phyloP scores from a whole-genome alignment of 2,888 invertebrate species.

The Drosophila suboccidentalis region DNA sequence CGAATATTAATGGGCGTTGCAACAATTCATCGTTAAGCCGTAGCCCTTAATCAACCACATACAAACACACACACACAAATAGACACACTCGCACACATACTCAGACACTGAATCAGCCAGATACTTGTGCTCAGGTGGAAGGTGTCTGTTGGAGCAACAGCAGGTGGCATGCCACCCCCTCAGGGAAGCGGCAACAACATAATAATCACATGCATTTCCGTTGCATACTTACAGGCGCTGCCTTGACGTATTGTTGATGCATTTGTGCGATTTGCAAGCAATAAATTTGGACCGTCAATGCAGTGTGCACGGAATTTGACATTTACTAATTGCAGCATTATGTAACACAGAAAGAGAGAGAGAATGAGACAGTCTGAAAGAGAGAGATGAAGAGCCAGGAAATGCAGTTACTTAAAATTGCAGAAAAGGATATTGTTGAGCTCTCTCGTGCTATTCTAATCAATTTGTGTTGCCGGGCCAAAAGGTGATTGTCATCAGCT shows the following conservation, averaged over 20 bases:
- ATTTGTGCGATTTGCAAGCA: slow-evolving; percentile 66
- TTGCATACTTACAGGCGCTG: slow-evolving; percentile 67
- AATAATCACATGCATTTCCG: slow-evolving; percentile 76
- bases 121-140: slow-evolving; percentile 15
- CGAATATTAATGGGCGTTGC: slow-evolving; percentile 58
- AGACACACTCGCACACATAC: slow-evolving; percentile 4
- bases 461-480: slow-evolving; percentile 40
- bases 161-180: neutral
- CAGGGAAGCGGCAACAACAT: slow-evolving; percentile 42
- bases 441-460: slow-evolving; percentile 43
- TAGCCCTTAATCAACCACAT: slow-evolving; percentile 57
- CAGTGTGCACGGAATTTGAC: slow-evolving; percentile 66
- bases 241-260: slow-evolving; percentile 60
- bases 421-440: slow-evolving; percentile 7
- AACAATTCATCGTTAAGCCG: slow-evolving; percentile 66
- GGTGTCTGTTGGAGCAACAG: slow-evolving; percentile 1
- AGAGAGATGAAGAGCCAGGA: neutral
- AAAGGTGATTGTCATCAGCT: slow-evolving; percentile 43
- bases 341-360: slow-evolving; percentile 16
- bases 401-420: slow-evolving; percentile 20
- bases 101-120: slow-evolving; percentile 5
- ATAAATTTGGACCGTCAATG: slow-evolving; percentile 77
- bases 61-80: neutral
- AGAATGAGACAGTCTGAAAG: neutral
- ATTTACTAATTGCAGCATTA: slow-evolving; percentile 78